Base-by-base conservation (phyloP, 2,797 vertebrate genomes). In the Tympanoctomys barrerae region DNA sequence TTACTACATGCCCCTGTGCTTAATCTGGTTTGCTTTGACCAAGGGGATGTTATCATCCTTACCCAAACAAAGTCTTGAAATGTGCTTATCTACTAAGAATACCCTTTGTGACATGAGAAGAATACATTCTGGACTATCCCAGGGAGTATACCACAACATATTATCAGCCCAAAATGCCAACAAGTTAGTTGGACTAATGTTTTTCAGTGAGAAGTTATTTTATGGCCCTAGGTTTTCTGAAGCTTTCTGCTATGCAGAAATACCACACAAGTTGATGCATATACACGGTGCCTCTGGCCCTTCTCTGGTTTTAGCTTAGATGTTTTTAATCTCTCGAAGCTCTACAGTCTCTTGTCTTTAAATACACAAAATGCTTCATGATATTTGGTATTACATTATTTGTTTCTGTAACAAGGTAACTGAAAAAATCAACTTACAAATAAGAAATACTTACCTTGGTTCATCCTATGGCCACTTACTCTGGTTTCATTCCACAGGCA, bases 281-380 rank as follows among this genome's bases (percentile, higher is more conserved):
- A 77, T 0, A 71, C n/a, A 57, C 0, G 36, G 10, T 5, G 77
- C 11, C 52, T 54, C 24, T 71, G 18, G 2, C 13, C 22, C 28
- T 5, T 90, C 24, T 83, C n/a, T 64, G 28, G 84, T 10, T 12
- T 94, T 88, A 52, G 61, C 77, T 85, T 75, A 94, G n/a, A 52
- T 6, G 4, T 18, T 54, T 94, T 9, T 59, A 80, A 59, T 9
- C 22, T 71, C 49, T 91, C 12, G 18, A 0, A 61, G 0, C 89
- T 78, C 5, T 28, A 68, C n/a, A 82, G 49, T 62, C 33, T 90
- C 31, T 26, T 68, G 14, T 39, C 16, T 82, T 85, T 33, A 83
- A 54, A 13, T 7, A 31, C 18, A 21, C 22, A 77, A 66, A 66
- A 59, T 52, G 42, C 5, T 78, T 86, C 42, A 33, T 71, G 39